Evolutionary conservation across 2,113 vertebrate species (phyloP), one percentile per base, ranked within the genome.

Genomic region (Chascanopsetta lugubris): DNA sequence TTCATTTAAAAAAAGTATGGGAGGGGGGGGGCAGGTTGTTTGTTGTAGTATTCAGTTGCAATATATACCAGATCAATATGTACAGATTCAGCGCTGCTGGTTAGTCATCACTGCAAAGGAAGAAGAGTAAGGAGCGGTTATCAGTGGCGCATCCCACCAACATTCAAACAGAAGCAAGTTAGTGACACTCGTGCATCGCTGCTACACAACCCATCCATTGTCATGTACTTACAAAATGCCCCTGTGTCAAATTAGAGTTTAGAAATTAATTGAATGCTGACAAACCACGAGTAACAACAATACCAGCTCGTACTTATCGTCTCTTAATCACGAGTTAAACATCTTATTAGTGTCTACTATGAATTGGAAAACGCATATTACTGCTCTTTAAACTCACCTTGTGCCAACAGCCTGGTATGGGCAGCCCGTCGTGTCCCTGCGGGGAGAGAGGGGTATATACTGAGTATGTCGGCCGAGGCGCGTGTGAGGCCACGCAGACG

Each of bases 331-430:
- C 40, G 42, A 25, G 20, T 30, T 18, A n/a, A 58, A 42, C 1
- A 45, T 22, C 46, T n/a, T 5, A 54, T 63, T 32, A 54, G 18
- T 74, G n/a, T n/a, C n/a, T n/a, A n/a, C n/a, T n/a, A n/a, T n/a
- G n/a, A n/a, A n/a, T 26, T 42, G 56, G 18, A 62, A 53, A 38
- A 27, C 43, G 53, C 20, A 49, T 60, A 32, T 26, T 4, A 0
- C 8, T 51, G 9, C 6, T 61, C 3, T 43, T 48, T 15, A 38
- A 25, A 53, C 88, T 83, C 67, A 98, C 96, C 95, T 98, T 97
- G 75, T 98, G 96, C 97, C 94, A 98, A 87, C 97, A 98, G 88
- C 95, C 97, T 72, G 95, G 94, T 90, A 98, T 93, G 1, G 97
- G 97, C 71, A 98, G 87, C 72, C 97, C 97, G 0, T 98, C 97